phyloP scores from a whole-genome alignment of 2,888 invertebrate species.

The Dynastes tityus region DNA sequence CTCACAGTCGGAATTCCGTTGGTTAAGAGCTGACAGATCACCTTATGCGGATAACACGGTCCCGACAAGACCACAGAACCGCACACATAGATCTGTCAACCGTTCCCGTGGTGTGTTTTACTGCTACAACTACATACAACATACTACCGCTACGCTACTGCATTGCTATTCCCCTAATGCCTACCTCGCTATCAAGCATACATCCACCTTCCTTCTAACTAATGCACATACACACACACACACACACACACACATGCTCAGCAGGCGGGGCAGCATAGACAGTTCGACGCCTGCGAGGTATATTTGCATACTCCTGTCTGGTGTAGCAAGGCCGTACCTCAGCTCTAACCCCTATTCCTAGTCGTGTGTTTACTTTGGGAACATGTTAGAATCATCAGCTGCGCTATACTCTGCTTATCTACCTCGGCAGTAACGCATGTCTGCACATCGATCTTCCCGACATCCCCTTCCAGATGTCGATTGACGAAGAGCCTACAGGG shows the following conservation, averaged over 20 bases:
- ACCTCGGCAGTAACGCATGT: constrained; percentile 11
- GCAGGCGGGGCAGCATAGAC: constrained; percentile 50
- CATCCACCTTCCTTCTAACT: constrained; percentile 22
- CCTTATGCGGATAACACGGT: constrained; percentile 63
- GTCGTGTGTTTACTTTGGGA: constrained; percentile 60
- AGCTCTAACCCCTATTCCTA: not conserved
- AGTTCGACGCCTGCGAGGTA: constrained; percentile 59
- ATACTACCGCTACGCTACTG: constrained; percentile 8
- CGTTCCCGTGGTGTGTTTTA: constrained; percentile 58
- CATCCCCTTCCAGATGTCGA: constrained; percentile 26
- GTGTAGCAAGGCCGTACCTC: not conserved
- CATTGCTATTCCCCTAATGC: too few relatives aligned
- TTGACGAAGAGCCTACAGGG: constrained; percentile 19
- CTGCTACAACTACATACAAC: constrained; percentile 47
- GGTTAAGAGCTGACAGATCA: constrained; percentile 63
- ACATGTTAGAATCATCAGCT: constrained; percentile 60
- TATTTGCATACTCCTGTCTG: constrained; percentile 59
- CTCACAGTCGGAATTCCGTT: constrained; percentile 32
- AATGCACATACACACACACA: not conserved
- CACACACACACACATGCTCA: not conserved
- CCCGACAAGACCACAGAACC: constrained; percentile 62
- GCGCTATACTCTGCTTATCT: constrained; percentile 24
- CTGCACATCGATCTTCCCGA: constrained; percentile 7
- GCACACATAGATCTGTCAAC: constrained; percentile 65
- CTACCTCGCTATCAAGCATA: not conserved